A percentile compares a stretch with the other conserved stretches of the same genome.
Evolutionary conservation across 2,888 invertebrate species (phyloP).

Genomic region (Capitulum mitella): DNA sequence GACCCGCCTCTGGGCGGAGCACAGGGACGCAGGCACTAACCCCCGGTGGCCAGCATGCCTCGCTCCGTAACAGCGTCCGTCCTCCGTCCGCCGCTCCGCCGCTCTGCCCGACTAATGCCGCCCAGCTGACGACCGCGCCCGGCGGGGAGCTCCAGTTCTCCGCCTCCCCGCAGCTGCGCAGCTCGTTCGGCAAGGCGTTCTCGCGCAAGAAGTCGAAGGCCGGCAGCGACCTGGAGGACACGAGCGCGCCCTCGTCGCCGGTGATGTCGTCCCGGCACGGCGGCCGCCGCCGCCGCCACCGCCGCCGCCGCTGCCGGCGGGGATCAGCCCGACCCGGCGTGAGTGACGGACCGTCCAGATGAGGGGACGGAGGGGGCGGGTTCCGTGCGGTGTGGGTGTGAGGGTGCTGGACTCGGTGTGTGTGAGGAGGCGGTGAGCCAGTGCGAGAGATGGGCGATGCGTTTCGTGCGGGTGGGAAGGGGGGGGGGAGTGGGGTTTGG

Average conservation of each 20-base stretch:
- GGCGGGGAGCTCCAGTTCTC: neutral
- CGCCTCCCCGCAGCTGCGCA: constrained; percentile 58
- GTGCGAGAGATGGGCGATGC: no score
- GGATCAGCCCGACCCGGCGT: neutral
- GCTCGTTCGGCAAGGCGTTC: constrained; percentile 96
- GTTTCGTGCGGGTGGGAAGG: no score
- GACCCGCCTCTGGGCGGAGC: no score
- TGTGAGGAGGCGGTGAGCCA: no score
- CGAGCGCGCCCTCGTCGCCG: constrained; percentile 52
- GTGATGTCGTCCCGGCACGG: constrained; percentile 44
- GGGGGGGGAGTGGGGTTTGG: no score
- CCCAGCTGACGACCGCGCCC: neutral
- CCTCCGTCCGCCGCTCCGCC: neutral
- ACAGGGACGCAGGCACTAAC: neutral
- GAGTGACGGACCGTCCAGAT: no score
- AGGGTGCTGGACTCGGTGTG: no score
- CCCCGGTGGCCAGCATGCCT: no score
- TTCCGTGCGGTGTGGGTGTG: no score
- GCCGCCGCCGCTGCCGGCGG: constrained; percentile 2
- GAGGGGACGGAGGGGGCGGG: no score
- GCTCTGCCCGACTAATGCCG: neutral
- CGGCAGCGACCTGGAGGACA: constrained; percentile 43
- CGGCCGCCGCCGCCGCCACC: no score
- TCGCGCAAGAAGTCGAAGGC: constrained; percentile 51
- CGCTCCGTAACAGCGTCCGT: no score